Evolutionary conservation across 2,113 vertebrate species (phyloP).

Genomic region (Cyrtonyx montezumae): DNA sequence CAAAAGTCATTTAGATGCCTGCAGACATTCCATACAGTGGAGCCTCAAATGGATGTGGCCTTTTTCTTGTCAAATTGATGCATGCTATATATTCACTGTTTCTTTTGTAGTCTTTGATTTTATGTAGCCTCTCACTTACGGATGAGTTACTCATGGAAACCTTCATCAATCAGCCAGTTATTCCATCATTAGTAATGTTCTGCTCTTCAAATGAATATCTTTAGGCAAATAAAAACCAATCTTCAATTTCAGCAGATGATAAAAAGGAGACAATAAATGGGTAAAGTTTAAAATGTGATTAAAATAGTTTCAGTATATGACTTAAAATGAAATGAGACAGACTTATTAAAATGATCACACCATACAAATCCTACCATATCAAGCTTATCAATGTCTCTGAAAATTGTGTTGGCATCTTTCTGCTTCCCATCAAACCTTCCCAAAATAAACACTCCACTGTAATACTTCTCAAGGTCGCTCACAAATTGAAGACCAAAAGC

Average conservation of each 20-base stretch:
- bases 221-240: neutral
- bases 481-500: neutral
- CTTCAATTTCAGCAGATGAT: neutral
- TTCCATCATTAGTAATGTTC: neutral
- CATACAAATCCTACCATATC: neutral
- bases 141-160: neutral
- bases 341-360: neutral
- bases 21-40: neutral
- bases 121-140: conserved; percentile 15
- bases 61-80: conserved; percentile 34
- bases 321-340: neutral
- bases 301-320: conserved; percentile 6
- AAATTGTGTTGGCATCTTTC: neutral
- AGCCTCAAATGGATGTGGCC: neutral
- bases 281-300: conserved; percentile 20
- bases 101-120: neutral
- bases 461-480: neutral
- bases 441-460: neutral
- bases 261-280: neutral
- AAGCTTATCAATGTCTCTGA: neutral
- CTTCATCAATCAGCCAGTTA: conserved; percentile 15
- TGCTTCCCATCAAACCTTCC: neutral
- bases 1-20: conserved; percentile 30
- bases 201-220: neutral
- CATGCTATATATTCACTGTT: neutral